Percentiles rank a stretch among this genome's conserved stretches.
Conservation (phyloP, 2,797 vertebrate genomes). For the Trachurus trachurus region DNA sequence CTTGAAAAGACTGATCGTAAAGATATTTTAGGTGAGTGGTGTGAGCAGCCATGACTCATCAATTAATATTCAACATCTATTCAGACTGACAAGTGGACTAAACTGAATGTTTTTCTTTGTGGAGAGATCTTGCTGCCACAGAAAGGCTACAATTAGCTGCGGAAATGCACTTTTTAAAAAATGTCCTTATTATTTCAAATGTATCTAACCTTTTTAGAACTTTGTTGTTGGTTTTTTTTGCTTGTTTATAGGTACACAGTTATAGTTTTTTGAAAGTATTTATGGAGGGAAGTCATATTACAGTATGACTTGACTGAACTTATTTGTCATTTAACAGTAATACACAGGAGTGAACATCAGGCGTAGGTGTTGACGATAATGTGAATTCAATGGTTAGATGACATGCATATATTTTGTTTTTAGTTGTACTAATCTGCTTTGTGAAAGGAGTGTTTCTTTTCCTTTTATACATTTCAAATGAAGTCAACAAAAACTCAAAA, state of each 20-base stretch:
- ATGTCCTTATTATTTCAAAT: constrained; percentile 55
- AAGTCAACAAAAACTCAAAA: constrained; percentile 55
- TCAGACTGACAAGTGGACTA: constrained; percentile 19
- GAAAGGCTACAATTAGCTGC: constrained; percentile 22
- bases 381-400: constrained; percentile 41
- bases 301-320: constrained; percentile 37
- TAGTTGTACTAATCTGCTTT: constrained; percentile 41
- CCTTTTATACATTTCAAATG: constrained; percentile 57
- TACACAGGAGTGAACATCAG: constrained; percentile 33
- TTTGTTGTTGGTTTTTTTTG: constrained; percentile 8
- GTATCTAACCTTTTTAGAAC: constrained; percentile 38
- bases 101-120: constrained; percentile 43
- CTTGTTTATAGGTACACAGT: constrained; percentile 57
- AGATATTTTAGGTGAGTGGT: constrained; percentile 31
- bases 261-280: constrained; percentile 61
- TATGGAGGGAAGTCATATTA: constrained; percentile 37
- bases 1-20: constrained; percentile 50
- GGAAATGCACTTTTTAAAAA: constrained; percentile 71
- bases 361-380: constrained; percentile 41
- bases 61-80: neutral
- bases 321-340: constrained; percentile 35
- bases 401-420: constrained; percentile 34
- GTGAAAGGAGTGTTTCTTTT: constrained; percentile 36
- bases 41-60: constrained; percentile 5
- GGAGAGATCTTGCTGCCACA: constrained; percentile 12